Conservation (phyloP, 2,888 invertebrate genomes). For the Cryptosula pallasiana region DNA sequence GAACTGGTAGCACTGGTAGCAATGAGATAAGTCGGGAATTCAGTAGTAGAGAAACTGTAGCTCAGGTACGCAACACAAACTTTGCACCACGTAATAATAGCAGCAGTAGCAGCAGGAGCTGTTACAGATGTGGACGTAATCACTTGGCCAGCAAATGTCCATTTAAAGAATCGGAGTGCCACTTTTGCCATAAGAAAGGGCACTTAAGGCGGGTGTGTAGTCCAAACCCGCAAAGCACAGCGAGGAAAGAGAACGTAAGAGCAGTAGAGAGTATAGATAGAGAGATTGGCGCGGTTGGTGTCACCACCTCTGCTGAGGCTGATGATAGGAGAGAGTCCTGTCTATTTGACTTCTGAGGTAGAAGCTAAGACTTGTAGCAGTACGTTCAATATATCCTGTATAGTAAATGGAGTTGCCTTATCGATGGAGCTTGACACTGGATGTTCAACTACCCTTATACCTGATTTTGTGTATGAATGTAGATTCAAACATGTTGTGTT, state of each 20-base stretch:
- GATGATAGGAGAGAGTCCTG: neutral
- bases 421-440: slow-evolving; percentile 20
- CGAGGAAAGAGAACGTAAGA: neutral
- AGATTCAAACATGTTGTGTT: neutral
- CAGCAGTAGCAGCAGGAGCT: neutral
- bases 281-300: neutral
- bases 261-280: neutral
- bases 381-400: neutral
- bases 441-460: neutral
- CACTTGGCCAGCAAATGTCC: neutral
- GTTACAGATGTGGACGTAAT: neutral
- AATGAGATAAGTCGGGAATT: neutral
- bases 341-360: neutral
- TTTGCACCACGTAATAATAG: neutral
- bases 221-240: neutral
- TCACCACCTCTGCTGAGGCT: neutral
- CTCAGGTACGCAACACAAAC: neutral
- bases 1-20: neutral
- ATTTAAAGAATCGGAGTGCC: neutral
- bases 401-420: slow-evolving; percentile 26
- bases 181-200: neutral
- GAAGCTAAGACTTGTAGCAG: neutral
- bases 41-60: too few relatives aligned
- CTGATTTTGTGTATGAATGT: neutral
- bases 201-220: neutral